Evolutionary conservation across 2,113 vertebrate genomes (phyloP).

Genomic region (Trogon melanurus): DNA sequence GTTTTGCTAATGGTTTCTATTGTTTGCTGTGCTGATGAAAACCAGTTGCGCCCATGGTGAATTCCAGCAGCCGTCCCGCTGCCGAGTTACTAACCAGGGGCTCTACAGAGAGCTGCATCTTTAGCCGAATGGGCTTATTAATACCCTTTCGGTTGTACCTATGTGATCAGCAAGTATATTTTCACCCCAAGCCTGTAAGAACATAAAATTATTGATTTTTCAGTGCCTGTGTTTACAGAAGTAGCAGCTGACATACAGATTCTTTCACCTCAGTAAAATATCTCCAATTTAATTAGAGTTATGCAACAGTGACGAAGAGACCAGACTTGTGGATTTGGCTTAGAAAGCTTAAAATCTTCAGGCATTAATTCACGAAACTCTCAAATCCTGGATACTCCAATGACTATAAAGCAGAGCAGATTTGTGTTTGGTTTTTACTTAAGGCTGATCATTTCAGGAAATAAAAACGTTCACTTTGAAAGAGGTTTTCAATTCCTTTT

Average conservation of each 20-base stretch:
- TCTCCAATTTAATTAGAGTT: not conserved
- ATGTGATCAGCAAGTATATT: not conserved
- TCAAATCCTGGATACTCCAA: not conserved
- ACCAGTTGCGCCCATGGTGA: not conserved
- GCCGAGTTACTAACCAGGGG: not conserved
- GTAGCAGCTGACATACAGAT: not conserved
- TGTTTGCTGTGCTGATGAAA: not conserved
- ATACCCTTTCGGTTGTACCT: not conserved
- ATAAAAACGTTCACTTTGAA: not conserved
- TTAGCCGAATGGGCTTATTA: not conserved
- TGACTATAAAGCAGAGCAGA: not conserved
- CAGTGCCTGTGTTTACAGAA: not conserved
- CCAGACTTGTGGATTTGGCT: conserved; percentile 27
- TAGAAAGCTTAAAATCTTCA: conserved; percentile 31
- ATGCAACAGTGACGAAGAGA: not conserved
- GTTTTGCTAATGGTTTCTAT: not conserved
- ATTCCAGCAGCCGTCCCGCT: not conserved
- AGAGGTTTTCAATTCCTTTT: not conserved
- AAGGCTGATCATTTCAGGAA: not conserved
- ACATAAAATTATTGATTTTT: not conserved
- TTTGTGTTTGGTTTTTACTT: not conserved
- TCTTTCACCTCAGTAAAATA: not conserved
- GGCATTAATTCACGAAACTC: conserved; percentile 39
- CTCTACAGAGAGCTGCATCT: not conserved
- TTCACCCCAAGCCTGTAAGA: not conserved